These are phyloP conservation scores for Microvelia longipes DNA, from an alignment of 1,140 invertebrate species.

Conservation along the genomic window DNA sequence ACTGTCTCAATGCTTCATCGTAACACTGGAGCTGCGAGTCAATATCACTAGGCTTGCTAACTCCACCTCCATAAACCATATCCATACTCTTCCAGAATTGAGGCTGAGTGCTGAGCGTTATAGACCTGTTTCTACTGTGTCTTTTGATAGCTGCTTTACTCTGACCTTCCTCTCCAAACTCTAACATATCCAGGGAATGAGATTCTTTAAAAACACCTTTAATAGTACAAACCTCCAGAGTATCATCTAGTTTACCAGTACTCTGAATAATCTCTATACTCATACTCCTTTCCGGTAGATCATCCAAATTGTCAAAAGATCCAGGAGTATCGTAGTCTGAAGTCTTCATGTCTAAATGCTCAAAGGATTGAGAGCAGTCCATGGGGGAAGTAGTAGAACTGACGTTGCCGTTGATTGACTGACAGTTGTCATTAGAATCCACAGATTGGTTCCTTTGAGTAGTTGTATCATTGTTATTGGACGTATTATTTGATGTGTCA, in stretches of 20 bases:
- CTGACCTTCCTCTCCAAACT: conserved; percentile 3
- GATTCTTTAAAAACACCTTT: conserved; percentile 18
- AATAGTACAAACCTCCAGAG: conserved; percentile 15
- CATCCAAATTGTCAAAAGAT: conserved; percentile 13
- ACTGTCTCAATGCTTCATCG: conserved; percentile 23
- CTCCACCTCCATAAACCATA: conserved; percentile 7
- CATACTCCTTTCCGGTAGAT: conserved; percentile 10
- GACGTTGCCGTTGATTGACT: not conserved
- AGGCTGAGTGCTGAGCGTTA: conserved; percentile 14
- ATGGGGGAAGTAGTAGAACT: conserved; percentile 3
- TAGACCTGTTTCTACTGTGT: conserved; percentile 20
- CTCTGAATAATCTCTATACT: conserved; percentile 17
- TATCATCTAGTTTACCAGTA: conserved; percentile 16
- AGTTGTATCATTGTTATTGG: not conserved
- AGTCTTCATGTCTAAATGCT: conserved; percentile 15
- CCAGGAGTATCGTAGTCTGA: conserved; percentile 9
- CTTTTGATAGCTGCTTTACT: conserved; percentile 12
- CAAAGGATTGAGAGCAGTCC: conserved; percentile 17
- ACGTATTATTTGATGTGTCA: not conserved
- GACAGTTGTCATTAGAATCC: not conserved
- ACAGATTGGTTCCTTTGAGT: not conserved
- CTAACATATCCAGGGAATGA: conserved; percentile 20
- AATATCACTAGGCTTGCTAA: conserved; percentile 19
- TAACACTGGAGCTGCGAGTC: conserved; percentile 24
- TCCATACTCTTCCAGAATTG: conserved; percentile 20